phyloP scores from a whole-genome alignment of 2,113 vertebrate genomes.

The Ceuthmochares aereus region DNA sequence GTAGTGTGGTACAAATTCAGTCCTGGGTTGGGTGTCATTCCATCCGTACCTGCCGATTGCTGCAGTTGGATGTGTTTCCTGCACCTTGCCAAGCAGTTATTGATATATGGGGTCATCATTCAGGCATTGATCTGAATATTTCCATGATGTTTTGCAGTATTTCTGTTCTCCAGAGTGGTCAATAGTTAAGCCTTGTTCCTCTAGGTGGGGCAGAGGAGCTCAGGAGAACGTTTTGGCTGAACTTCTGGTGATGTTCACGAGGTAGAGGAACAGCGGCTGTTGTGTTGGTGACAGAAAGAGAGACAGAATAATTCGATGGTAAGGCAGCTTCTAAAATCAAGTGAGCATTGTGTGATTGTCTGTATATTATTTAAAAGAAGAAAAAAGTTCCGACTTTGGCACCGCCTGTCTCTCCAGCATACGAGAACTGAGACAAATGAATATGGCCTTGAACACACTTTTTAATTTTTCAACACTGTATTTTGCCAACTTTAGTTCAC shows the following conservation, averaged over 20 bases:
- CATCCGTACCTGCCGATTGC: neutral
- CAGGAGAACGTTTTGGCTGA: neutral
- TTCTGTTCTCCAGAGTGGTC: neutral
- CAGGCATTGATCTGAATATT: neutral
- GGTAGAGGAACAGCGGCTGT: neutral
- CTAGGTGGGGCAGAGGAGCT: neutral
- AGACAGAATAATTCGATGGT: conserved; percentile 14
- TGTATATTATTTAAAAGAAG: conserved; percentile 39
- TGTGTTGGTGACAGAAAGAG: neutral
- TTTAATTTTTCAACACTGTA: conserved; percentile 65
- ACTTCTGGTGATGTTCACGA: neutral
- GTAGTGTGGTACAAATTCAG: neutral
- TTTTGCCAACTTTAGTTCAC: conserved; percentile 65
- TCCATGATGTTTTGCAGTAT: neutral
- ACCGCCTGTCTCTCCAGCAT: conserved; percentile 19
- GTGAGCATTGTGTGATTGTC: neutral
- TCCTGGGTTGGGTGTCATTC: neutral
- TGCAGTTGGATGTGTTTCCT: neutral
- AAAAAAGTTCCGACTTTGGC: conserved; percentile 22
- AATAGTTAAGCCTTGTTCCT: neutral
- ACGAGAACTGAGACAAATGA: conserved; percentile 35
- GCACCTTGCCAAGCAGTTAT: neutral
- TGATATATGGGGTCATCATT: neutral
- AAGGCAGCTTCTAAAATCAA: conserved; percentile 48
- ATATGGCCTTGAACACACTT: conserved; percentile 49